Evolutionary conservation across 2,113 vertebrate genomes (phyloP).

Genomic region (Delphinus delphis): DNA sequence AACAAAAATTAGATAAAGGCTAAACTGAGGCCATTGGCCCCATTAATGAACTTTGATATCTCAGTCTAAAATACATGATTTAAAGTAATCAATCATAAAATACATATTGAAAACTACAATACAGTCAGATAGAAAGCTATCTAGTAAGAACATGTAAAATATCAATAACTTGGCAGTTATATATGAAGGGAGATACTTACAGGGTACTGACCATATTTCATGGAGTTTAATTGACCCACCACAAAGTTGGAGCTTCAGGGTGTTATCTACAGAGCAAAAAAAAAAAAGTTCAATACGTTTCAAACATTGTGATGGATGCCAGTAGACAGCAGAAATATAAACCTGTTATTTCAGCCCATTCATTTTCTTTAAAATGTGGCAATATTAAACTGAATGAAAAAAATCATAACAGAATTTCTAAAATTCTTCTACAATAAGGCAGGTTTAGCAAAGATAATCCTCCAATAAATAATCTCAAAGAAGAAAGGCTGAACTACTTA

Average conservation of each 20-base stretch:
- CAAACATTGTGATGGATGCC: not conserved
- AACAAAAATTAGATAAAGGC: not conserved
- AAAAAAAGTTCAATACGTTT: not conserved
- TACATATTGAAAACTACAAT: not conserved
- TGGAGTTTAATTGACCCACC: not conserved
- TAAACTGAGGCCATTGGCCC: not conserved
- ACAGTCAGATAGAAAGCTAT: not conserved
- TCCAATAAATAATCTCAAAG: not conserved
- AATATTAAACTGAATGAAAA: not conserved
- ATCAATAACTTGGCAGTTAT: not conserved
- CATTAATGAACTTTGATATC: not conserved
- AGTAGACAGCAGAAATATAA: not conserved
- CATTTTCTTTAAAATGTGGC: slow-evolving; percentile 15
- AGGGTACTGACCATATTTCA: not conserved
- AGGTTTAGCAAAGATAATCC: not conserved
- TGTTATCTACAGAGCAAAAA: not conserved
- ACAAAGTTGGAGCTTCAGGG: not conserved
- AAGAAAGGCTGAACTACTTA: not conserved
- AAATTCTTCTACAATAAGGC: not conserved
- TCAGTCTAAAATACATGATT: not conserved
- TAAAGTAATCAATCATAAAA: not conserved
- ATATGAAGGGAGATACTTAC: not conserved
- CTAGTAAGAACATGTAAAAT: not conserved
- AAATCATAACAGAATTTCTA: not conserved
- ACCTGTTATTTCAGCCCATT: not conserved